Conservation (phyloP, 2,888 invertebrate species). For the Acrobasis suavella region DNA sequence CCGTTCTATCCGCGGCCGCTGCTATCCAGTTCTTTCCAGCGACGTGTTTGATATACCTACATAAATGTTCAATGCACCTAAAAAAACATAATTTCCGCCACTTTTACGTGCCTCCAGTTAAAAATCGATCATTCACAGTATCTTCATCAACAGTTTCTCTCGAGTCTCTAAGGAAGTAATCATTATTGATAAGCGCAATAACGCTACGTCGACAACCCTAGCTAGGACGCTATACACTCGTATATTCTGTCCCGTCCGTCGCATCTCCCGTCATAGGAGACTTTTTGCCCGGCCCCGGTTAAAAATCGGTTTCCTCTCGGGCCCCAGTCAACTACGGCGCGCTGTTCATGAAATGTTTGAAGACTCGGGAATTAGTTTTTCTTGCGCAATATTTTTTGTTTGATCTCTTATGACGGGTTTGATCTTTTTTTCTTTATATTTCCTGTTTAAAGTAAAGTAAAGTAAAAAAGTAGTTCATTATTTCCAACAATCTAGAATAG, state of each 20-base stretch:
- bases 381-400: conserved; percentile 43
- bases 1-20: no score
- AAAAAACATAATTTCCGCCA: no score
- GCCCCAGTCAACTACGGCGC: conserved; percentile 46
- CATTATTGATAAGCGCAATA: conserved; percentile 6
- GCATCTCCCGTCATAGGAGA: conserved; percentile 31
- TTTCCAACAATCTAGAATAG: no score
- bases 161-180: neutral
- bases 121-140: no score
- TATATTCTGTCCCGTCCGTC: conserved; percentile 25
- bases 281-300: conserved; percentile 53
- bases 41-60: no score
- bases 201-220: conserved; percentile 14
- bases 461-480: no score
- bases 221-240: conserved; percentile 24
- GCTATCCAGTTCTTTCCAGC: no score
- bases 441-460: no score
- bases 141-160: no score
- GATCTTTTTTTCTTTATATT: conserved; percentile 12
- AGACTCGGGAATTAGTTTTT: conserved; percentile 68
- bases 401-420: conserved; percentile 30
- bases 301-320: conserved; percentile 60
- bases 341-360: conserved; percentile 75
- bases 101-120: no score
- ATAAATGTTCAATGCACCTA: no score